Evolutionary conservation across 2,113 vertebrate species (phyloP), one percentile per base, ranked within the genome.

Genomic region (Caranx melampygus): DNA sequence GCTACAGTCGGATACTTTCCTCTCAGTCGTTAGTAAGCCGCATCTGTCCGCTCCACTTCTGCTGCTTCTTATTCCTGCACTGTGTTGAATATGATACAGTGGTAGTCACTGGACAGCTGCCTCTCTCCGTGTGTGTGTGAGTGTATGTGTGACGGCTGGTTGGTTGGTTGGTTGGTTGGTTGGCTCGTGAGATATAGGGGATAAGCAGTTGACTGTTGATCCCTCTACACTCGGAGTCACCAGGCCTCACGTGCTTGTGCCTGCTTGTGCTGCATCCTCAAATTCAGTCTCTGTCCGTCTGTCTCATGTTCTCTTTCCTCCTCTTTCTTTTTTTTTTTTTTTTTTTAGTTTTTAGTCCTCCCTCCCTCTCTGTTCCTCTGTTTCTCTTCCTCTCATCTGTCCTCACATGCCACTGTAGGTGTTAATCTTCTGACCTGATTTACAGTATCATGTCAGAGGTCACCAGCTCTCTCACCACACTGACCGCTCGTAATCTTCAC

Each of bases 161-260:
- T 59, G 57, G 52, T 63, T 35, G 55, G 63, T 3, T 8, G 14
- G 65, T 68, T 66, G n/a, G 20, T 3, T 8, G 14, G 65, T 68
- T 66, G n/a, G 20, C 16, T 3, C 1, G 67, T 73, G 42, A 58
- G 78, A 83, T 85, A 57, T 1, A 85, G 20, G 34, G 21, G 58
- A 75, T 84, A 72, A 88, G 68, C 66, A 57, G 62, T 65, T 45
- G 66, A 70, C 57, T 31, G 77, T 79, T 76, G 75, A 84, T 86
- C 78, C 57, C 49, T 59, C 45, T 31, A 11, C 26, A 21, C 44
- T 70, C 58, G 4, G 61, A 59, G 51, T 86, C 66, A 81, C 5
- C 33, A 45, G 65, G 34, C n/a, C 21, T 21, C 59, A 72, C 74
- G 3, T 81, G 79, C 45, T 70, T 3, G 0, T 63, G 57, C 61